Evolutionary conservation across 2,113 vertebrate species (phyloP).

Genomic region (Tragelaphus imberbis): DNA sequence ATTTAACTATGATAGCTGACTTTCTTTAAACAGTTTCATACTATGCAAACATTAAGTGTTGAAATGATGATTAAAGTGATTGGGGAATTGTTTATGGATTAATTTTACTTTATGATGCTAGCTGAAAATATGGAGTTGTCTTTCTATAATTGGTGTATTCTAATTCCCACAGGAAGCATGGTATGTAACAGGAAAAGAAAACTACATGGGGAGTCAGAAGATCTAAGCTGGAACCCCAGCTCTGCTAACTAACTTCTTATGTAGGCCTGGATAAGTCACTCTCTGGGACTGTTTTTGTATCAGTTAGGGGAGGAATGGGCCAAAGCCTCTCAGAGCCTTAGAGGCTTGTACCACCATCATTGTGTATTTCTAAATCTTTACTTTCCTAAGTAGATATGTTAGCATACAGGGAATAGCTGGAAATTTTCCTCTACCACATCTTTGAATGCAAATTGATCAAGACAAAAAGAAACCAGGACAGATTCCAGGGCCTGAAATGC

Average conservation of each 20-base stretch:
- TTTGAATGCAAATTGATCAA: neutral
- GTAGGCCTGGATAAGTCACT: neutral
- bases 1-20: neutral
- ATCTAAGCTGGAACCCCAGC: neutral
- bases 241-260: neutral
- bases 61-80: neutral
- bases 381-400: neutral
- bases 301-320: neutral
- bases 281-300: neutral
- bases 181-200: conserved; percentile 33
- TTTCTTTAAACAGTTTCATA: neutral
- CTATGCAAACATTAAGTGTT: neutral
- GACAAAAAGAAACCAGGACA: conserved; percentile 2
- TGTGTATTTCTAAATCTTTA: neutral
- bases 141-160: conserved; percentile 44
- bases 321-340: neutral
- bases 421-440: neutral
- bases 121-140: neutral
- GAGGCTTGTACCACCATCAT: neutral
- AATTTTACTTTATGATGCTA: conserved; percentile 34
- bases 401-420: neutral
- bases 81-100: neutral
- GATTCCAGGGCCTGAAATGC: neutral
- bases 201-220: conserved; percentile 34
- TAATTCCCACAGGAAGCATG: conserved; percentile 55